A percentile compares a stretch with the other conserved stretches of the same genome.
Conservation (phyloP, 2,797 vertebrate species). For the Danionella dracula region DNA sequence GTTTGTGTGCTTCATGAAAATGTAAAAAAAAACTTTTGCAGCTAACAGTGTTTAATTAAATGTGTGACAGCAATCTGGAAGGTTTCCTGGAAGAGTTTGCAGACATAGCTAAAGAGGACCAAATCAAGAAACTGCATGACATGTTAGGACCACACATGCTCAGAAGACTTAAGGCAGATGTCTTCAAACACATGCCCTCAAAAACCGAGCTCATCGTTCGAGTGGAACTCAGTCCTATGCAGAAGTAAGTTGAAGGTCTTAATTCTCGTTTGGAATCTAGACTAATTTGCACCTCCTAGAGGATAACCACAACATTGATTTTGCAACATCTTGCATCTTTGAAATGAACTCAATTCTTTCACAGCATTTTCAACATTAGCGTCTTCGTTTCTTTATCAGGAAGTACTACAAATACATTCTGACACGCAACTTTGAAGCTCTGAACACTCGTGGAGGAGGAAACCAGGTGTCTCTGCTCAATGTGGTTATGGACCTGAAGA, state of each 20-base stretch:
- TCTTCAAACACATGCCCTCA: constrained; percentile 98
- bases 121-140: constrained; percentile 98
- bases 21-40: too few relatives aligned
- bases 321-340: too few relatives aligned
- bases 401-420: constrained; percentile 99
- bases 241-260: constrained; percentile 90
- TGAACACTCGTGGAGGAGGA: constrained; percentile 94
- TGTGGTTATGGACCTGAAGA: constrained; percentile 98
- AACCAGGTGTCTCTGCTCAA: constrained; percentile 97
- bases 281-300: constrained; percentile 3
- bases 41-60: too few relatives aligned
- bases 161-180: constrained; percentile 93
- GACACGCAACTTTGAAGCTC: constrained; percentile 94
- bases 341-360: neutral
- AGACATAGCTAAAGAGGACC: constrained; percentile 97
- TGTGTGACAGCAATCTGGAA: constrained; percentile 82
- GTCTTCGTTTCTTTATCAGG: constrained; percentile 58
- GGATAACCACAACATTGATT: neutral
- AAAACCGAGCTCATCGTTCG: constrained; percentile 96
- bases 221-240: constrained; percentile 96
- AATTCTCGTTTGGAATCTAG: too few relatives aligned
- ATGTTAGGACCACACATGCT: constrained; percentile 98
- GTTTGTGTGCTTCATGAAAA: constrained; percentile 50
- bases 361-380: neutral
- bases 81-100: constrained; percentile 98